Evolutionary conservation across 2,797 vertebrate species (phyloP).

Genomic region (Nyctibius grandis): DNA sequence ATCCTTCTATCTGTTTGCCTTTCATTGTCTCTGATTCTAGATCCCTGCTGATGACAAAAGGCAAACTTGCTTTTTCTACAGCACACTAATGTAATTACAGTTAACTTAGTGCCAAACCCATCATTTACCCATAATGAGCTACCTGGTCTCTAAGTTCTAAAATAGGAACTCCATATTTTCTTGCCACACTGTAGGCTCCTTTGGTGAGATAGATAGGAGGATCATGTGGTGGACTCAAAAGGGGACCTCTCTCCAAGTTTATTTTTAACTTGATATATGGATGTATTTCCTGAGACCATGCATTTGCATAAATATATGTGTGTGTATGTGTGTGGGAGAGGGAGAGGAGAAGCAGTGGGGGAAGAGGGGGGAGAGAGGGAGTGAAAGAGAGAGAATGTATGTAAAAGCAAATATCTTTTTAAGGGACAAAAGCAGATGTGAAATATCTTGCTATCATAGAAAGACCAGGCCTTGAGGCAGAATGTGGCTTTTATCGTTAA

Average conservation of each 20-base stretch:
- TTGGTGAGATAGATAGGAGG: neutral
- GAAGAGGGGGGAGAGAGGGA: fast-evolving
- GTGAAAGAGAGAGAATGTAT: neutral
- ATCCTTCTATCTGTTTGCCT: neutral
- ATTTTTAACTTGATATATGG: neutral
- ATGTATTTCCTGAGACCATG: neutral
- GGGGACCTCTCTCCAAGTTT: neutral
- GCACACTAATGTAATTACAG: no score
- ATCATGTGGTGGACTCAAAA: neutral
- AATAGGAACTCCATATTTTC: neutral
- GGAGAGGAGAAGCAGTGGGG: fast-evolving
- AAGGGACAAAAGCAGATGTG: neutral
- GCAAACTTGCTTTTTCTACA: neutral
- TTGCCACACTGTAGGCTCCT: fast-evolving
- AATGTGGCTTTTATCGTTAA: neutral
- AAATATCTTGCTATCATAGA: neutral
- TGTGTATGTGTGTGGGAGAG: no score
- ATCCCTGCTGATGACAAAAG: neutral
- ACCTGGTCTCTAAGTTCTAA: neutral
- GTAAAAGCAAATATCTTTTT: neutral
- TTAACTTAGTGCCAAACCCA: neutral
- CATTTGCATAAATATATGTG: neutral
- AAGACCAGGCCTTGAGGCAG: neutral
- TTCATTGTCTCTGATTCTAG: neutral
- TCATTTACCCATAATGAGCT: neutral